Evolutionary conservation across 2,797 vertebrate genomes (phyloP).

Genomic region (Gouania willdenowi): DNA sequence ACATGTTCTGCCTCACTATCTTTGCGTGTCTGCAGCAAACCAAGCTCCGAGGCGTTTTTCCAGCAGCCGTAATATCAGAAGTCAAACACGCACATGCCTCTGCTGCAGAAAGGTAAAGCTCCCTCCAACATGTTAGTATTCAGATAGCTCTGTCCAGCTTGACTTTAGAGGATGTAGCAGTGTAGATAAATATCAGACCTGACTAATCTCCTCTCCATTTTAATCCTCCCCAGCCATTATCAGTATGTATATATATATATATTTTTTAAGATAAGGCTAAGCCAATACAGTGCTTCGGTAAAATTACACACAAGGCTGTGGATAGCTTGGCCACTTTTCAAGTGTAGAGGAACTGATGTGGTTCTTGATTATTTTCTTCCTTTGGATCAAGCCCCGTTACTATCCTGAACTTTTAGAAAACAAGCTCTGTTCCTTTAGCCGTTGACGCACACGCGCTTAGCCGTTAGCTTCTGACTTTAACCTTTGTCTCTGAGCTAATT

Average conservation of each 20-base stretch:
- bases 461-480: no score
- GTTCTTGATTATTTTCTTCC: no score
- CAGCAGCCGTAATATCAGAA: conserved; percentile 21
- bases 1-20: conserved; percentile 35
- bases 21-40: background rate
- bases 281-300: no score
- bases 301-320: no score
- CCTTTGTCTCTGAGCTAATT: no score
- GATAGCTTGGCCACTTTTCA: no score
- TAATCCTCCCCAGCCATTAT: conserved; percentile 18
- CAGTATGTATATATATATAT: background rate
- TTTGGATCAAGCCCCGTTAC: no score
- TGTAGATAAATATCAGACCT: conserved; percentile 38
- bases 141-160: conserved; percentile 14
- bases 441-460: no score
- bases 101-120: background rate
- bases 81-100: conserved; percentile 40
- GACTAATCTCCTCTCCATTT: conserved; percentile 31
- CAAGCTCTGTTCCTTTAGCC: no score
- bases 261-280: background rate
- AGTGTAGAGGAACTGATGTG: no score
- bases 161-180: conserved; percentile 19
- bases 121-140: conserved; percentile 11
- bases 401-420: no score
- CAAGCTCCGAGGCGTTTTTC: conserved; percentile 10